phyloP scores from a whole-genome alignment of 2,797 vertebrate species.

The Scarus forsteni region DNA sequence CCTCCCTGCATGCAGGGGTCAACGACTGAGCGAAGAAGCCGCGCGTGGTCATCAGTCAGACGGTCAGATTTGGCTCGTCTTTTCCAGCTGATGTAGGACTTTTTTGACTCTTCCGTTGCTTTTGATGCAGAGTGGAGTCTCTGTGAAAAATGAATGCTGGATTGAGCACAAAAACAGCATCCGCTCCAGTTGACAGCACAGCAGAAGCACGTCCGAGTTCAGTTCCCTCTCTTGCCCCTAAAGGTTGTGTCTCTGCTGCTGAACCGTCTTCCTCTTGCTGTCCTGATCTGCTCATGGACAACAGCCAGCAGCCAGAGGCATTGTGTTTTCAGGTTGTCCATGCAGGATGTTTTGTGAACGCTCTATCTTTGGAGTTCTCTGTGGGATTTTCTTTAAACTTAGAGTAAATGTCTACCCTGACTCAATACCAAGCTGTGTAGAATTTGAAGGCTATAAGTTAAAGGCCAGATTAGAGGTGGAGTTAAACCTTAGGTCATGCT shows the following conservation, averaged over 20 bases:
- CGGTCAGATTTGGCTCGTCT: constrained; percentile 29
- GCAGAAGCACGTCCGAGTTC: constrained; percentile 43
- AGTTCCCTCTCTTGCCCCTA: constrained; percentile 26
- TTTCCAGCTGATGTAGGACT: constrained; percentile 47
- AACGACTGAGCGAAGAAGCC: constrained; percentile 65
- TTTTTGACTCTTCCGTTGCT: constrained; percentile 14
- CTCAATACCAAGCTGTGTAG: too few species aligned
- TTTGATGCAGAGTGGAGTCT: constrained; percentile 18
- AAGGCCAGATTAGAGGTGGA: too few species aligned
- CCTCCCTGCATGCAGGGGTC: constrained; percentile 56
- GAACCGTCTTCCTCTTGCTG: constrained; percentile 21
- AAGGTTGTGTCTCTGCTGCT: constrained; percentile 36
- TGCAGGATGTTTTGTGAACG: too few species aligned
- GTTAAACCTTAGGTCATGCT: too few species aligned
- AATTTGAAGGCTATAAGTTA: too few species aligned
- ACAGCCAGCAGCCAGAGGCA: too few species aligned
- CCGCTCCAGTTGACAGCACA: constrained; percentile 51
- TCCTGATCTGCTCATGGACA: background rate
- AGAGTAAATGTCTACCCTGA: too few species aligned
- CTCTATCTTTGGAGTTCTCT: too few species aligned
- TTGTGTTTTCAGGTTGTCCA: too few species aligned
- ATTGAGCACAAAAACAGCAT: constrained; percentile 46
- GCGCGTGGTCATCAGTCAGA: constrained; percentile 63
- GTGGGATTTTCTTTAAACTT: too few species aligned
- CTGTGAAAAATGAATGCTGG: constrained; percentile 60